Base-by-base conservation (phyloP, 2,888 invertebrate species). In the Chloromyia formosa region DNA sequence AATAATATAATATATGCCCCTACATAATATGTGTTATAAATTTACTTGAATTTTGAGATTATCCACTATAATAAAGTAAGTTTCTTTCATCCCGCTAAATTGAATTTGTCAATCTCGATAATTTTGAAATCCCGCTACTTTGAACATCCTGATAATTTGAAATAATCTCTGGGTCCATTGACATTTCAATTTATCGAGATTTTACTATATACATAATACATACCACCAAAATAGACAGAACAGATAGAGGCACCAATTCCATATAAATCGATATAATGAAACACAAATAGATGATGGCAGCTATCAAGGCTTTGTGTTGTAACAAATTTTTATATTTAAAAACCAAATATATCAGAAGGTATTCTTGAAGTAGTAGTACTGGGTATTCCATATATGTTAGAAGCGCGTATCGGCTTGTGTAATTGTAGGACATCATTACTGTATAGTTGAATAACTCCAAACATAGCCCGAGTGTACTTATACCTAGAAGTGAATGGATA, bases 361-460 rank as follows among this genome's bases (percentile, higher is more conserved):
- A 90, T 80, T 94, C 91, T 86, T 95, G 94, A 1, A 90, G 69
- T 75, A 95, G 84, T 78, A 95, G 90, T 60, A 94, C 90, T 0
- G 94, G 94, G 83, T 95, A 95, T 82, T 95, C 95, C 88, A 95
- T 84, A 80, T 94, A 95, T 0, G 94, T 92, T 78, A 94, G 86
- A 10, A 93, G 79, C 12, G 91, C 88, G 82, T 95, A 94, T 12
- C 87, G 87, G 82, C 92, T 93, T 40, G 89, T 88, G 79, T 88
- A 93, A 83, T 94, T 95, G 84, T 95, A 95, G 27, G 93, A 89
- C 74, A 92, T 89, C 88, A 92, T 93, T 77, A 94, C 90, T 1
- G 94, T 90, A 80, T 93, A 94, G 80, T 94, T 94, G 86, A 80
- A 91, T 87, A 81, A 80, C 80, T 85, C 85, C 76, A 85, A 77